phyloP scores from a whole-genome alignment of 2,797 vertebrate genomes.

The Epinephelus malabaricus region DNA sequence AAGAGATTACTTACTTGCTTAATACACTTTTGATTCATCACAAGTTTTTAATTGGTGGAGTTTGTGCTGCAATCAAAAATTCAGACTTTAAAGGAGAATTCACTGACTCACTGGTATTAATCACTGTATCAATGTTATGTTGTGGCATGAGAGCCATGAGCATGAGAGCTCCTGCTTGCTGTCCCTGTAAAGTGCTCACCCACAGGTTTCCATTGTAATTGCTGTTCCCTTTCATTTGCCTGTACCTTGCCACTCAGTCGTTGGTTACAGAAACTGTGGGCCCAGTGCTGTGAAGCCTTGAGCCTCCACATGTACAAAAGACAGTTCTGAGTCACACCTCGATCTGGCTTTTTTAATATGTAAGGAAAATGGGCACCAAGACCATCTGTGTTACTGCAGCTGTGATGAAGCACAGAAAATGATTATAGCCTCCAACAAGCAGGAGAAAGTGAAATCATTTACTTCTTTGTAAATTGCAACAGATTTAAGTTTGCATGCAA shows the following conservation, averaged over 20 bases:
- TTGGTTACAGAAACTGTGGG: background rate
- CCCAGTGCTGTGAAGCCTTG: background rate
- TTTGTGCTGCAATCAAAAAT: constrained; percentile 3
- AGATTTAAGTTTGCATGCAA: background rate
- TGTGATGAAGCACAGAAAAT: background rate
- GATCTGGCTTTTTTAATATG: background rate
- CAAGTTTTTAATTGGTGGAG: too few species aligned
- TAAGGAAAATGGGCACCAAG: background rate
- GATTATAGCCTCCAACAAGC: background rate
- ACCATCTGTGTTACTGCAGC: too few species aligned
- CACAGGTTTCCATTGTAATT: constrained; percentile 1
- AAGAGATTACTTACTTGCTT: too few species aligned
- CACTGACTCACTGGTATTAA: constrained; percentile 1
- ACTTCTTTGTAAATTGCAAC: too few species aligned
- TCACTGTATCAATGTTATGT: background rate
- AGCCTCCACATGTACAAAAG: background rate
- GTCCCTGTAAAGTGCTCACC: background rate
- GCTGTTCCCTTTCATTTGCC: background rate
- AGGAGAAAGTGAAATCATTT: background rate
- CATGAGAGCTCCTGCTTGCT: background rate
- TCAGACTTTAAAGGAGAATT: background rate
- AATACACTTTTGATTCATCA: too few species aligned
- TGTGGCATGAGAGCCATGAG: background rate
- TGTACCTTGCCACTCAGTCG: background rate
- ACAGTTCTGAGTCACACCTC: background rate